phyloP scores from a whole-genome alignment of 1,140 invertebrate genomes.

The Ericerus pela region DNA sequence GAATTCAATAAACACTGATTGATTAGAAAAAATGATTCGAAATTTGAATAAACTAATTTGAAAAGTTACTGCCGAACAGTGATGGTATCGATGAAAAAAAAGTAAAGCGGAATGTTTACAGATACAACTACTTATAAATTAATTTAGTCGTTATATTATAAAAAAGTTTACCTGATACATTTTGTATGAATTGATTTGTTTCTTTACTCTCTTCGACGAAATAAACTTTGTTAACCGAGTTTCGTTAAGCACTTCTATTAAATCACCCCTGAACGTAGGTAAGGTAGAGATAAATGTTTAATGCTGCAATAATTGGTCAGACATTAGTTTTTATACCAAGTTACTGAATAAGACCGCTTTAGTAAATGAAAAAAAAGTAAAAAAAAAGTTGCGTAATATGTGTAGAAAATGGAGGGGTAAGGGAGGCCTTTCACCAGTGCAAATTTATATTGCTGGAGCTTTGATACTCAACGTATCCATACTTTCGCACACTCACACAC shows the following conservation, averaged over 20 bases:
- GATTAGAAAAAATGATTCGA: no score
- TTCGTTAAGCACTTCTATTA: not conserved
- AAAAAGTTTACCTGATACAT: conserved; percentile 8
- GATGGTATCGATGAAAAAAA: not conserved
- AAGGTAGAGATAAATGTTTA: conserved; percentile 3
- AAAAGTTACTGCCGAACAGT: not conserved
- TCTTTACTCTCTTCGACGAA: no score
- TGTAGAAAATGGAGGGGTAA: not conserved
- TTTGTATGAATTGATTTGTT: conserved; percentile 1
- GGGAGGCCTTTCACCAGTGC: conserved; percentile 2
- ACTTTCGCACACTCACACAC: no score
- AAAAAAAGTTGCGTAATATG: conserved; percentile 1
- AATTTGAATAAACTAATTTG: no score
- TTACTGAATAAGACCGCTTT: conserved; percentile 1
- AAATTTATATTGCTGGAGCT: conserved; percentile 4
- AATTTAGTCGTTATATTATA: conserved; percentile 14
- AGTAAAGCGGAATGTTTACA: not conserved
- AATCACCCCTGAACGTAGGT: conserved; percentile 4
- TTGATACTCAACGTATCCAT: not conserved
- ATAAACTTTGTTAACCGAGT: not conserved
- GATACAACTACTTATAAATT: conserved; percentile 26
- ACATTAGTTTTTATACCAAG: conserved; percentile 5
- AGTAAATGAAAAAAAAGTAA: no score
- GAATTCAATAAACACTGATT: no score
- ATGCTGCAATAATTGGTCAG: not conserved